Evolutionary conservation across 2,797 vertebrate species (phyloP).

Genomic region (Ctenopoma kingsleyae): DNA sequence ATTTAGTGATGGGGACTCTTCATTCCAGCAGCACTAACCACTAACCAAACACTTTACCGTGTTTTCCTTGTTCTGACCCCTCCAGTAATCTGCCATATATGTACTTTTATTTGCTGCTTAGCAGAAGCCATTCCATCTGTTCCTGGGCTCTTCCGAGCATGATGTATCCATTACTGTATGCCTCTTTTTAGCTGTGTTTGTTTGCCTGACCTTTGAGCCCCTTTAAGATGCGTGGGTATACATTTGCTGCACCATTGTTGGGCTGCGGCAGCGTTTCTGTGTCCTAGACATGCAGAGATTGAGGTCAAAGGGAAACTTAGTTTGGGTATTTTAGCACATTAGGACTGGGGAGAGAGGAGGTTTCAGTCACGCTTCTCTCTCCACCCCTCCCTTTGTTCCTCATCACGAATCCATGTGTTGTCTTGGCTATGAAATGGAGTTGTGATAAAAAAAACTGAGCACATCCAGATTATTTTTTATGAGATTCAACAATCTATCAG

Average conservation of each 20-base stretch:
- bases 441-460: slow-evolving; percentile 17
- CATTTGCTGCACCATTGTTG: slow-evolving; percentile 54
- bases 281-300: slow-evolving; percentile 55
- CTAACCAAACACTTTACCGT: slow-evolving; percentile 37
- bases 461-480: slow-evolving; percentile 3
- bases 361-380: slow-evolving; percentile 49
- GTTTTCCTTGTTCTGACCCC: slow-evolving; percentile 31
- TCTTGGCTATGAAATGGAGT: background rate
- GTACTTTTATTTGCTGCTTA: slow-evolving; percentile 68
- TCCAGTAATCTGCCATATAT: slow-evolving; percentile 63
- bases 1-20: slow-evolving; percentile 19
- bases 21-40: slow-evolving; percentile 6
- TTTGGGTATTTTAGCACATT: slow-evolving; percentile 35
- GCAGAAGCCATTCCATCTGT: slow-evolving; percentile 67
- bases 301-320: slow-evolving; percentile 66
- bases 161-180: slow-evolving; percentile 58
- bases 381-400: slow-evolving; percentile 32
- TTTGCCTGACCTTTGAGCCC: slow-evolving; percentile 67
- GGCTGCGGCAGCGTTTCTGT: slow-evolving; percentile 42
- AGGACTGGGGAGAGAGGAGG: background rate
- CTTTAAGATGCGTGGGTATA: slow-evolving; percentile 65
- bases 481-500: slow-evolving; percentile 23
- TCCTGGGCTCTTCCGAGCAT: slow-evolving; percentile 51
- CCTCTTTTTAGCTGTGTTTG: slow-evolving; percentile 35
- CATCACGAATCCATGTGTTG: slow-evolving; percentile 42